Evolutionary conservation across 2,113 vertebrate species (phyloP), one percentile per base, ranked within the genome.

Genomic region (Hippocampus abdominalis): DNA sequence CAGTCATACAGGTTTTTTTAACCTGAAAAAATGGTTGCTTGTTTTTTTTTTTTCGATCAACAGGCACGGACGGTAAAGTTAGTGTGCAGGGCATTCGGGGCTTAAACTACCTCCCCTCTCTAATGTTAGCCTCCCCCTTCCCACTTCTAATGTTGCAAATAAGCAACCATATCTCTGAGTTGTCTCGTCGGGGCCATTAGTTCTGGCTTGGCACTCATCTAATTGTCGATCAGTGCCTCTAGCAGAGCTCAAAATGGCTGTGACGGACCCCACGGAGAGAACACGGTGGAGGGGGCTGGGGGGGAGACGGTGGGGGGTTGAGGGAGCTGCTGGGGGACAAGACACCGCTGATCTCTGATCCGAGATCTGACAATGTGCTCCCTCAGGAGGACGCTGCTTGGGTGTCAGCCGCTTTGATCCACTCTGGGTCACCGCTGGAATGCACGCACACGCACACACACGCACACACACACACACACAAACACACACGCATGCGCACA

Each of bases 321-420:
- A 2, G 36, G 56, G 56, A 11, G 53, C 9, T 8, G 53, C 7
- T 21, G 56, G 56, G 1, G 12, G 16, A 36, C 29, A 73, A 68
- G 84, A 84, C 63, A 56, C 66, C 13, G 59, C 77, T 81, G 85
- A 85, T 87, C 86, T 88, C 86, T 86, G 84, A 84, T 87, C 84
- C 75, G 54, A 78, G 78, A 85, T 88, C 83, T 82, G 81, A 88
- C 85, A 86, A 83, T 83, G 74, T 84, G 78, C 80, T 87, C 81
- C 85, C 81, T 82, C 77, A 79, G 74, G 75, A 85, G 75, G 80
- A 84, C 80, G 54, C 71, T 46, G 86, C 80, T 84, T 80, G 84
- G 86, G 86, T 77, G 75, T 83, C 81, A 77, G 73, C 21, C 20
- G 79, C 88, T 90, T 89, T 90, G 84, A 90, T 87, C 86, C 80